phyloP scores from a whole-genome alignment of 2,113 vertebrate species.

The Pseudorhombus dupliciocellatus region DNA sequence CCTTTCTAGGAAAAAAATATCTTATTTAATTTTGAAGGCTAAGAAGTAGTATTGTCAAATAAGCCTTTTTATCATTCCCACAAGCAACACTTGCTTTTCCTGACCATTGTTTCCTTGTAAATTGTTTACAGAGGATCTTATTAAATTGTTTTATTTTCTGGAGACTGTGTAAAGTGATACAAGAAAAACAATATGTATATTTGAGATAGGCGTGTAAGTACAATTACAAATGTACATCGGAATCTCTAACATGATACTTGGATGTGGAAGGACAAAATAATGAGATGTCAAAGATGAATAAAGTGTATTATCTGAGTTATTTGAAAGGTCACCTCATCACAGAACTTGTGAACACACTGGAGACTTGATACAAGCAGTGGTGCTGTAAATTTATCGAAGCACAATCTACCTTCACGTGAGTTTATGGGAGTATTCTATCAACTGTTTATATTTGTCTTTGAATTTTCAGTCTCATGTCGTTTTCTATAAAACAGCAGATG shows the following conservation, averaged over 20 bases:
- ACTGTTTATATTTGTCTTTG: slow-evolving; percentile 35
- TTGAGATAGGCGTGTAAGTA: slow-evolving; percentile 51
- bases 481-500: slow-evolving; percentile 67
- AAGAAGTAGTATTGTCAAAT: slow-evolving; percentile 8
- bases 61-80: slow-evolving; percentile 26
- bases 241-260: slow-evolving; percentile 1
- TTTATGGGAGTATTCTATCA: slow-evolving; percentile 26
- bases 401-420: slow-evolving; percentile 22
- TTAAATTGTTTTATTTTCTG: slow-evolving; percentile 25
- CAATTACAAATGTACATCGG: slow-evolving; percentile 30
- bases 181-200: slow-evolving; percentile 35
- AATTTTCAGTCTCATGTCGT: slow-evolving; percentile 47
- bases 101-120: slow-evolving; percentile 7
- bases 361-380: slow-evolving; percentile 31
- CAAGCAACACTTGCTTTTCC: slow-evolving; percentile 1
- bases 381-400: slow-evolving; percentile 34
- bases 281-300: slow-evolving; percentile 6
- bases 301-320: slow-evolving; percentile 6
- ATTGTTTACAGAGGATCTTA: slow-evolving; percentile 40
- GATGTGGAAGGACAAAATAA: slow-evolving; percentile 3
- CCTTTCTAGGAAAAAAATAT: slow-evolving; percentile 1
- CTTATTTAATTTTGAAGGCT: slow-evolving; percentile 31
- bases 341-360: slow-evolving; percentile 2
- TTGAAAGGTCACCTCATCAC: slow-evolving; percentile 7
- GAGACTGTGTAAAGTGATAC: slow-evolving; percentile 20